Evolutionary conservation across 2,888 invertebrate species (phyloP).

Genomic region (Euspilapteryx auroguttella): DNA sequence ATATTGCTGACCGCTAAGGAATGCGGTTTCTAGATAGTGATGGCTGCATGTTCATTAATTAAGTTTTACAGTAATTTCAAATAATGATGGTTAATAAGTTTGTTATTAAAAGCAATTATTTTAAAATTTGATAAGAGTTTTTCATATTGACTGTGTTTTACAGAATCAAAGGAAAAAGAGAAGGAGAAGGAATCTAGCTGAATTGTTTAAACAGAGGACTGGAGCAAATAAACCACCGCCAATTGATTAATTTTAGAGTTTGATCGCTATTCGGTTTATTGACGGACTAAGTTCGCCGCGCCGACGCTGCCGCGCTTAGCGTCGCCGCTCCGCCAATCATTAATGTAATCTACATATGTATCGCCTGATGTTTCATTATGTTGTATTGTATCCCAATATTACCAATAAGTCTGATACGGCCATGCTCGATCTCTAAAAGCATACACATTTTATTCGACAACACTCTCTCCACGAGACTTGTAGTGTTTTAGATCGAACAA

Average conservation of each 20-base stretch:
- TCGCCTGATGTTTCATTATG: slow-evolving; percentile 46
- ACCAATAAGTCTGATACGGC: slow-evolving; percentile 26
- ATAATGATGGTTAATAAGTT: too few species aligned
- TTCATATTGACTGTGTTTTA: slow-evolving; percentile 15
- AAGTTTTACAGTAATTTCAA: too few species aligned
- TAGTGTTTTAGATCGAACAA: too few species aligned
- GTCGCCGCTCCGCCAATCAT: slow-evolving; percentile 17
- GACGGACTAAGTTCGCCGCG: slow-evolving; percentile 10
- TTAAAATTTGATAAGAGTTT: too few species aligned
- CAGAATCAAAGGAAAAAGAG: slow-evolving; percentile 71
- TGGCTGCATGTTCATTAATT: too few species aligned
- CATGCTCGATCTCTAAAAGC: too few species aligned
- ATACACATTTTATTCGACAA: too few species aligned
- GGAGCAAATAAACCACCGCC: slow-evolving; percentile 58
- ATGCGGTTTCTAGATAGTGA: too few species aligned
- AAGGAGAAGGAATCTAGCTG: slow-evolving; percentile 72
- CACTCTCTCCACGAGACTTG: too few species aligned
- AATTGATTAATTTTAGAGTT: slow-evolving; percentile 54
- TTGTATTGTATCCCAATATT: too few species aligned
- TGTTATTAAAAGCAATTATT: too few species aligned
- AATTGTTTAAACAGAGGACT: slow-evolving; percentile 48
- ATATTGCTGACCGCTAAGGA: too few species aligned
- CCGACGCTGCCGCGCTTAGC: slow-evolving; percentile 14
- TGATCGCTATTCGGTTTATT: slow-evolving; percentile 19
- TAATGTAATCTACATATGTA: slow-evolving; percentile 22